These are phyloP conservation scores for Muscicapa comitata DNA, from an alignment of 2,797 vertebrate genomes.

Conservation along the genomic window DNA sequence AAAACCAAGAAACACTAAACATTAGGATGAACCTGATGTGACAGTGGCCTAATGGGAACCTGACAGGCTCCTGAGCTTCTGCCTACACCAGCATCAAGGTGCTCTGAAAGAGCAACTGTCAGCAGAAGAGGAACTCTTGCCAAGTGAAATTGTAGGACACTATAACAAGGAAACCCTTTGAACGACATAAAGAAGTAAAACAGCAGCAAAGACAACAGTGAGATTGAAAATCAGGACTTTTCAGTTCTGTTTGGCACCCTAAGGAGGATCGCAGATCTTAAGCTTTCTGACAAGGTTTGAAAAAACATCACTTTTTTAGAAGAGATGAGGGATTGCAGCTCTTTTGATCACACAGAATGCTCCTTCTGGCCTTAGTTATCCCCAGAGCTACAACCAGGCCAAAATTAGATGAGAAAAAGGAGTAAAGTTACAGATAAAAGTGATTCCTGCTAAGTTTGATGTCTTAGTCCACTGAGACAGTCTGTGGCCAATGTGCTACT, in stretches of 20 bases:
- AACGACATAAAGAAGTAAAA: not conserved
- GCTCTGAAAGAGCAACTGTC: not conserved
- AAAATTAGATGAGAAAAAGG: not conserved
- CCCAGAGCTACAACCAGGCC: not conserved
- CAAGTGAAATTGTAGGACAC: not conserved
- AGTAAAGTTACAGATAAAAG: not conserved
- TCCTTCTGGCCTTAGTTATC: not conserved
- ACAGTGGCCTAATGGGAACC: not conserved
- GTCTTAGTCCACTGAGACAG: not conserved
- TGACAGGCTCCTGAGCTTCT: not conserved
- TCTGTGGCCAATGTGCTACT: not conserved
- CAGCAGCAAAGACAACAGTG: not conserved
- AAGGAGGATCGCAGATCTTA: not conserved
- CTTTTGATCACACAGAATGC: not conserved
- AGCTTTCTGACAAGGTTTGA: not conserved
- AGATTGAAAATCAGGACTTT: not conserved
- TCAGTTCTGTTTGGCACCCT: not conserved
- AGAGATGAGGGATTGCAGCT: not conserved
- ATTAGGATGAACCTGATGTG: not conserved
- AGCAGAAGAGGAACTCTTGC: not conserved
- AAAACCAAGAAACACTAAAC: fast-evolving
- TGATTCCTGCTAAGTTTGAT: not conserved
- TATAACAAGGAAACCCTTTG: not conserved
- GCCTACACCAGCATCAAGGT: not conserved
- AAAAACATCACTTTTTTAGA: not conserved